Evolutionary conservation across 2,888 invertebrate genomes (phyloP), one percentile per base, ranked within the genome.

Genomic region (Caenorhabditis imperialis): DNA sequence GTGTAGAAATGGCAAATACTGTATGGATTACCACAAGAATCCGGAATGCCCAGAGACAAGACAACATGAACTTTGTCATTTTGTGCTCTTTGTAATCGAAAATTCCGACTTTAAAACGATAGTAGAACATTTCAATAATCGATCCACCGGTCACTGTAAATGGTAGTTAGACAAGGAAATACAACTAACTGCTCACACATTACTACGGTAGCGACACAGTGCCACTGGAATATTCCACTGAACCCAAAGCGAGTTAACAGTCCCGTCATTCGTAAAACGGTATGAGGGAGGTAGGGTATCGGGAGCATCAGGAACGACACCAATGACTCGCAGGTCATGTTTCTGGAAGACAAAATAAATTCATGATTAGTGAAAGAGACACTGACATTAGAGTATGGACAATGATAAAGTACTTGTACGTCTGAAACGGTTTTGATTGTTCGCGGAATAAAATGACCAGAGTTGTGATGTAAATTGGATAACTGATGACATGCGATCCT

Each of bases 101-200:
- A 4, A 53, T 37, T 20, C 62, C 38, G 0, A 53, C 44, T 62
- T 37, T 45, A 30, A 53, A 62, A 1, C 62, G 62, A 8, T 53
- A 62, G 12, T 37, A 53, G 16, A 51, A 61, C 61, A 61, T 61
- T 22, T 61, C 61, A 16, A 42, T 38, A 0, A 61, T 35, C 5
- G 53, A 62, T n/a, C n/a, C 25, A 14, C 37, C 62, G 20, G 45
- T 62, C 18, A 37, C 62, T 53, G 45, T 27, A 53, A 35, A 12
- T 20, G n/a, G 18, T 3, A 14, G 27, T 33, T 40, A 7, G 16
- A 16, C 12, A 4, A 47, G 45, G 8, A 23, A n/a, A 20, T 23
- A 10, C 10, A 14, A 8, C 4, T n/a, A n/a, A n/a, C n/a, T n/a
- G 27, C 48, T 48, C 30, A 48, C 48, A 10, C 48, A n/a, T n/a